These are phyloP conservation scores for Campylomormyrus numenius DNA, from an alignment of 2,113 vertebrate species.

Conservation along the genomic window DNA sequence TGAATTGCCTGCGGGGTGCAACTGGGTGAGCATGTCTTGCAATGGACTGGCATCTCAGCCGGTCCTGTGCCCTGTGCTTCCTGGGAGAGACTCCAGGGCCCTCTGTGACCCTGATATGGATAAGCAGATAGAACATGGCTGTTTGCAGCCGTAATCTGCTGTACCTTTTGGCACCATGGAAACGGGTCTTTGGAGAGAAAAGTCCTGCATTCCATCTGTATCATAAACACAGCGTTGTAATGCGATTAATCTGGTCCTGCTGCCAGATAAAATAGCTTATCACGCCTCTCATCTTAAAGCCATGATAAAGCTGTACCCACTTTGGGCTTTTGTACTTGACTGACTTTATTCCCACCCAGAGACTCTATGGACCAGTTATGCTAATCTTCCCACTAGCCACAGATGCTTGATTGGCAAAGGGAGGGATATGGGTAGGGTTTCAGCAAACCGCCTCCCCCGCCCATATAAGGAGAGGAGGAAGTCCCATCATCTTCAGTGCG, in stretches of 20 bases:
- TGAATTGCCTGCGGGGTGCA: neutral
- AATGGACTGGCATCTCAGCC: neutral
- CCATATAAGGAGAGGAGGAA: neutral
- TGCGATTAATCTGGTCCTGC: neutral
- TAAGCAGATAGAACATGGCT: neutral
- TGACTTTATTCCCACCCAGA: neutral
- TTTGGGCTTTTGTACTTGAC: neutral
- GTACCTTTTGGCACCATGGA: neutral
- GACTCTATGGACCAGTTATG: neutral
- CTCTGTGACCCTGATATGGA: neutral
- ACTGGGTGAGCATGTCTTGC: neutral
- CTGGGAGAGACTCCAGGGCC: neutral
- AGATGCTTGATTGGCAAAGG: neutral
- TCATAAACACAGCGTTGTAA: neutral
- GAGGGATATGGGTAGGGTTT: neutral
- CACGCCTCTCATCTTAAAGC: neutral
- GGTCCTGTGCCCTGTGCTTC: neutral
- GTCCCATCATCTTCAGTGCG: neutral
- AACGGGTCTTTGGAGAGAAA: neutral
- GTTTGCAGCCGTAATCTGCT: neutral
- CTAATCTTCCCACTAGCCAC: neutral
- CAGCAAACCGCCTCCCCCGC: neutral
- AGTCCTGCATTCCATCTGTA: neutral
- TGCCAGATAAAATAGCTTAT: neutral
- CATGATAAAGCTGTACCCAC: neutral